Conservation (phyloP, 2,888 invertebrate genomes). For the Callimorpha dominula region DNA sequence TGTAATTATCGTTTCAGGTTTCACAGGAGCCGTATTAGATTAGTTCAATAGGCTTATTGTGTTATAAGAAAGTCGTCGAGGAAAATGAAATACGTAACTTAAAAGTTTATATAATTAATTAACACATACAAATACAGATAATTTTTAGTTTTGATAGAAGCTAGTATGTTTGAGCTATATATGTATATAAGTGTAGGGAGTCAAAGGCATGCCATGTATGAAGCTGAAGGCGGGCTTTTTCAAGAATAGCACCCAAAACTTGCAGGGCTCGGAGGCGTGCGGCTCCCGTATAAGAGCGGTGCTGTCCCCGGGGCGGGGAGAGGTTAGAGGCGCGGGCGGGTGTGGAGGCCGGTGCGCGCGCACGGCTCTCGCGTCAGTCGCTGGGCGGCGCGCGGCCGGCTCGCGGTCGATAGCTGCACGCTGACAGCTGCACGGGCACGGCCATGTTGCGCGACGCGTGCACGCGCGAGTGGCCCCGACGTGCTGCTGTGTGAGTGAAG, state of each 20-base stretch:
- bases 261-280: constrained; percentile 49
- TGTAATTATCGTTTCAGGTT: constrained; percentile 52
- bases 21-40: constrained; percentile 46
- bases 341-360: constrained; percentile 76
- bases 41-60: constrained; percentile 8
- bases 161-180: background rate
- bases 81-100: background rate
- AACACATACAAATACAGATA: background rate
- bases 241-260: constrained; percentile 42
- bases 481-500: constrained; percentile 72
- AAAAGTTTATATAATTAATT: background rate
- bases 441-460: constrained; percentile 76
- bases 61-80: background rate
- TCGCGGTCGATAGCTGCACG: constrained; percentile 82
- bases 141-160: background rate
- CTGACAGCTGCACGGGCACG: constrained; percentile 63
- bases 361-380: constrained; percentile 78
- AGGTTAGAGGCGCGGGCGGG: constrained; percentile 60
- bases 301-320: constrained; percentile 51
- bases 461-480: constrained; percentile 73
- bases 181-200: constrained; percentile 26
- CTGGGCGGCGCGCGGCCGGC: constrained; percentile 80
- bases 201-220: background rate
- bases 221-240: constrained; percentile 44
- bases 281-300: constrained; percentile 39